These are phyloP conservation scores for Emydocephalus ijimae DNA, from an alignment of 2,113 vertebrate genomes.

Conservation along the genomic window DNA sequence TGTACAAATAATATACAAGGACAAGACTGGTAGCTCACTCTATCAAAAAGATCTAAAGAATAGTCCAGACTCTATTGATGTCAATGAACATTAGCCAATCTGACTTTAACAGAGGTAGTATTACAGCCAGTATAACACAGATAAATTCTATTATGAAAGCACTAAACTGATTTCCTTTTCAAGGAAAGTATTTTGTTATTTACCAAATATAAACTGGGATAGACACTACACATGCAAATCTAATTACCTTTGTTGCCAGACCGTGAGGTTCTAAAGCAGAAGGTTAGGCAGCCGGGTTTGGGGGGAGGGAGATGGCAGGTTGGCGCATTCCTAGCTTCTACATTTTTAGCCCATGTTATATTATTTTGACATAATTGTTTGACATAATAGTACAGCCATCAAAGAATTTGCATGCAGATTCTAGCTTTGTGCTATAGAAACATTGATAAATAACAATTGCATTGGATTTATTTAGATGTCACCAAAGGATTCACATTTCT, in stretches of 20 bases:
- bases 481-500: background rate
- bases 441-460: background rate
- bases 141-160: constrained; percentile 28
- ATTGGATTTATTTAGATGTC: background rate
- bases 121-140: constrained; percentile 7
- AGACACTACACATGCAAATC: background rate
- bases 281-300: background rate
- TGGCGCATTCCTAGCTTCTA: background rate
- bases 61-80: constrained; percentile 2
- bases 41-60: background rate
- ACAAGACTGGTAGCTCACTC: constrained; percentile 20
- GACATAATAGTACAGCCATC: background rate
- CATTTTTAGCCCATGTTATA: background rate
- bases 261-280: background rate
- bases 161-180: constrained; percentile 11
- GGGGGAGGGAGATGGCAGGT: background rate
- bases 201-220: background rate
- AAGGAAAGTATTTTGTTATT: constrained; percentile 17
- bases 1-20: background rate
- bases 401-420: background rate
- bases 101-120: background rate
- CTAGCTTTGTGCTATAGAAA: background rate
- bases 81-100: background rate
- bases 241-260: background rate
- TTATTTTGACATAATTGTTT: background rate